Evolutionary conservation across 2,888 invertebrate genomes (phyloP), one percentile per base, ranked within the genome.

Genomic region (Amaurobius ferox): DNA sequence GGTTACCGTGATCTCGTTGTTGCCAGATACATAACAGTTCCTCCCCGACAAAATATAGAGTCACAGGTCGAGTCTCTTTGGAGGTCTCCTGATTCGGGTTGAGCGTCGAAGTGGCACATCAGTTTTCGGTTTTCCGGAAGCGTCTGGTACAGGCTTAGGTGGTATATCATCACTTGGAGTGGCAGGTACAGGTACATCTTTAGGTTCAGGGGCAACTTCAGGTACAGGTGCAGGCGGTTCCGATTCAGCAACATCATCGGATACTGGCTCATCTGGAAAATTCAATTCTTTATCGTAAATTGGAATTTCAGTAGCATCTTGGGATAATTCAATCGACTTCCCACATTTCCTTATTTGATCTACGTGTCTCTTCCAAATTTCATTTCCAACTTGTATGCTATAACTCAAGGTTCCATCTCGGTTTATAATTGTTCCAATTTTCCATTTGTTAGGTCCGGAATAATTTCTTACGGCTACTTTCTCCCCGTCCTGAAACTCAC

Each of bases 1-100:
- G n/a, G n/a, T n/a, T n/a, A n/a, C n/a, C n/a, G n/a, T n/a, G n/a
- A n/a, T n/a, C n/a, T n/a, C n/a, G n/a, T n/a, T 74, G 74, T 74
- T 74, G 74, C 74, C 74, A 74, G 74, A 74, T 64, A 74, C 74
- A 74, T 74, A 74, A 74, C 74, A 74, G 61, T 72, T 72, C 72
- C 72, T 72, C 28, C 62, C 72, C 72, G 72, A 72, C 72, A 72
- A 72, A 72, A 72, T 72, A 72, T 72, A 72, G 72, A 72, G 72
- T 72, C 72, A 72, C 72, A 72, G 72, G 61, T 72, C 72, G 61
- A 72, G 72, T 72, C 72, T 72, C 72, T 72, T 72, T 72, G 61
- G 72, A 55, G 72, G 72, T 72, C 72, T 72, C 61, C 72, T 72
- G 72, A 72, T 72, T 72, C 72, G 55, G 72, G 19, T 72, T 61